Evolutionary conservation across 2,113 vertebrate genomes (phyloP).

Genomic region (rat (Rattus norvegicus)): DNA sequence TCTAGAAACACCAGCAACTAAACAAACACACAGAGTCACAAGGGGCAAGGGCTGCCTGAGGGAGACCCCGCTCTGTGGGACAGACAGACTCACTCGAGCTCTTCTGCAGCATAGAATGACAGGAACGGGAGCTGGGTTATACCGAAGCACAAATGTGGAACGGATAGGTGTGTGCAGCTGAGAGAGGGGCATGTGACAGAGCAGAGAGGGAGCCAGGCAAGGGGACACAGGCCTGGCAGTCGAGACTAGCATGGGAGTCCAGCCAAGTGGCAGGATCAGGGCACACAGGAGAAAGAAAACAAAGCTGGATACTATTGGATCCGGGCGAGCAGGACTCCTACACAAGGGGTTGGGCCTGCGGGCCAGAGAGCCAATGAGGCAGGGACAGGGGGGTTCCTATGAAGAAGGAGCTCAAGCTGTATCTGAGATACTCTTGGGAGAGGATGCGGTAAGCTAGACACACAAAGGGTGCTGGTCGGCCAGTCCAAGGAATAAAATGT

Average conservation of each 20-base stretch:
- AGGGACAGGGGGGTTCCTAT: fast-evolving
- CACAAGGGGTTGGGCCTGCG: background rate
- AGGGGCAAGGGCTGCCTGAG: fast-evolving
- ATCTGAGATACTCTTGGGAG: background rate
- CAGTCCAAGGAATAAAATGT: too few species aligned
- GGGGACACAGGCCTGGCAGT: background rate
- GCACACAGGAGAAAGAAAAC: background rate
- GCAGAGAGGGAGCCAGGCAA: background rate
- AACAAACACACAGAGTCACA: background rate
- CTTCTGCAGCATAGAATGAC: background rate
- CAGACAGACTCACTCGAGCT: fast-evolving
- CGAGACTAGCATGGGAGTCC: background rate
- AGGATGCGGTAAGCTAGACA: background rate
- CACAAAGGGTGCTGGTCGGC: background rate
- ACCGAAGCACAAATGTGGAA: background rate
- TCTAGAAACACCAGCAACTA: background rate
- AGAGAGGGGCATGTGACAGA: background rate
- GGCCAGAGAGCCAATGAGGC: background rate
- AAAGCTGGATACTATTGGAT: fast-evolving
- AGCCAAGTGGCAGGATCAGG: background rate
- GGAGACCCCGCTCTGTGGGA: background rate
- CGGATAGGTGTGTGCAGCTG: background rate
- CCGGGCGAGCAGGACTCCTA: background rate
- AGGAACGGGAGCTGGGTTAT: background rate
- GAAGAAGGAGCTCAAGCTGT: background rate